Evolutionary conservation across 1,140 invertebrate genomes (phyloP).

Genomic region (Bursaphelenchus mucronatus): DNA sequence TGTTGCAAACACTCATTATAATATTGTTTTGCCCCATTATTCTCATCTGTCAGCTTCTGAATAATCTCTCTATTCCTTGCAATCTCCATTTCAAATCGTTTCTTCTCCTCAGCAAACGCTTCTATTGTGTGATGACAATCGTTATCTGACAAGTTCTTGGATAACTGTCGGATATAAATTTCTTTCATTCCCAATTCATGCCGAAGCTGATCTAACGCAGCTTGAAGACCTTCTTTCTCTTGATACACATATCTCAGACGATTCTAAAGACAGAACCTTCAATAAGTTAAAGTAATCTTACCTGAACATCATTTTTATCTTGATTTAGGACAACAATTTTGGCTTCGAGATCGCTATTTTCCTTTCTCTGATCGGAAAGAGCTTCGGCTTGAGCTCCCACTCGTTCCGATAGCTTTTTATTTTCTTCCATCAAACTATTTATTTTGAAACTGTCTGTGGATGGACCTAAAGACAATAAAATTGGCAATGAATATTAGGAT

Average conservation of each 20-base stretch:
- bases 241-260: constrained; percentile 45
- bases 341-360: constrained; percentile 39
- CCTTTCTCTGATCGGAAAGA: constrained; percentile 40
- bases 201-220: constrained; percentile 22
- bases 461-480: constrained; percentile 3
- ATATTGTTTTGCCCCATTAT: constrained; percentile 13
- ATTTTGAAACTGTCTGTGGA: neutral
- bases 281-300: constrained; percentile 15
- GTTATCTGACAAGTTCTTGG: constrained; percentile 17
- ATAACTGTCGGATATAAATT: constrained; percentile 42
- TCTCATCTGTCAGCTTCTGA: constrained; percentile 27
- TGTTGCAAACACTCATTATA: constrained; percentile 20
- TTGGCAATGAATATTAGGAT: constrained; percentile 10
- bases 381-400: constrained; percentile 31
- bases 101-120: too few species aligned
- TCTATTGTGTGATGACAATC: too few species aligned
- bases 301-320: constrained; percentile 43
- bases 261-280: constrained; percentile 27
- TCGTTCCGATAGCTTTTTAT: constrained; percentile 19
- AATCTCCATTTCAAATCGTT: constrained; percentile 14
- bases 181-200: constrained; percentile 45
- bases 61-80: constrained; percentile 2
- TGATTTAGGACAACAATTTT: constrained; percentile 45
- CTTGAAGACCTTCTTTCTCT: constrained; percentile 37
- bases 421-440: constrained; percentile 22